Evolutionary conservation across 2,113 vertebrate genomes (phyloP).

Genomic region (Pygathrix nemaeus): DNA sequence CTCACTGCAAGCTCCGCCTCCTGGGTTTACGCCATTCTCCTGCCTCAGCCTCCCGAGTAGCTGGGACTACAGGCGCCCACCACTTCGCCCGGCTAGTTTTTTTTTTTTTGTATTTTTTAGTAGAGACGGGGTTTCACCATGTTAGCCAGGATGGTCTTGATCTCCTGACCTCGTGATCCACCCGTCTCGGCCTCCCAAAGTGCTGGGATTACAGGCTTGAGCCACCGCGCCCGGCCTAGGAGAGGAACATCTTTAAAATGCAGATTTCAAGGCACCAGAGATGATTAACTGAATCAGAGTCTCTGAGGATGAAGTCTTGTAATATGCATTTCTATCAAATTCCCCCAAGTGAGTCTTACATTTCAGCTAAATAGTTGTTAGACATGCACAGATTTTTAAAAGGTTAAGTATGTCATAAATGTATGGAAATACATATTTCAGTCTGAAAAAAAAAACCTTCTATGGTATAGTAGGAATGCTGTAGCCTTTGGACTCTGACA

Average conservation of each 20-base stretch:
- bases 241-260: background rate
- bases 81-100: no score
- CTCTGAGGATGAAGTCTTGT: background rate
- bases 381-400: background rate
- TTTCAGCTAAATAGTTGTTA: background rate
- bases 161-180: no score
- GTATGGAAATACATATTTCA: background rate
- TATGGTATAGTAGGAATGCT: background rate
- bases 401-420: background rate
- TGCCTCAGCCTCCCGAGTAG: no score
- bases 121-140: no score
- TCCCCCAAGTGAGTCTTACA: background rate
- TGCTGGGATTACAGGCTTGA: no score
- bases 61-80: no score
- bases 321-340: slow-evolving; percentile 6
- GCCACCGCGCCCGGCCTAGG: no score
- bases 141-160: no score
- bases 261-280: background rate
- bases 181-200: no score
- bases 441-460: background rate
- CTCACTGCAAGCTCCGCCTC: no score
- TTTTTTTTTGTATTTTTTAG: no score
- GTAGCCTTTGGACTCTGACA: background rate
- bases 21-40: no score
- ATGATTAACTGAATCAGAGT: background rate